These are phyloP conservation scores for Physocephala rufipes DNA, from an alignment of 2,888 invertebrate genomes.

Conservation along the genomic window DNA sequence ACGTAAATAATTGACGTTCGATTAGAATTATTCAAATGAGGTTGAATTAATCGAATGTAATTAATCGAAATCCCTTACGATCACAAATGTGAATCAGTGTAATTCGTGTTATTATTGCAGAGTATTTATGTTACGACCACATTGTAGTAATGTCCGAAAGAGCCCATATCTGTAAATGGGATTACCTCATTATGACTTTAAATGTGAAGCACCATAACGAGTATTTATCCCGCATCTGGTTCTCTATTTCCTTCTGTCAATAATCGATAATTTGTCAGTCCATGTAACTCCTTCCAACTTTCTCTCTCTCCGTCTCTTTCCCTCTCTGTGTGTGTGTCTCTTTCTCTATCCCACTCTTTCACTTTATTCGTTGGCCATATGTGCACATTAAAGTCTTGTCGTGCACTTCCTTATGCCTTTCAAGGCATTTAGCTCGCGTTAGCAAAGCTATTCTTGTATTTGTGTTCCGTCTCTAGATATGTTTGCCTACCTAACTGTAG, in stretches of 20 bases:
- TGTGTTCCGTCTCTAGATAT: neutral
- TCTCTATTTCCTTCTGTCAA: too few relatives aligned
- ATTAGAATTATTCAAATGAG: too few relatives aligned
- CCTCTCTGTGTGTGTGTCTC: neutral
- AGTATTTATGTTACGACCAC: too few relatives aligned
- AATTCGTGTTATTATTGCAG: too few relatives aligned
- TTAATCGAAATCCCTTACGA: too few relatives aligned
- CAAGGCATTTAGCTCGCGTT: slow-evolving; percentile 42
- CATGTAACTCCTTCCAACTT: too few relatives aligned
- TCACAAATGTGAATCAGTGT: too few relatives aligned
- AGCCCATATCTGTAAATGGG: slow-evolving; percentile 1
- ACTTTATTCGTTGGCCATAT: neutral
- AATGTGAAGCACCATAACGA: too few relatives aligned
- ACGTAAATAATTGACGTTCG: too few relatives aligned
- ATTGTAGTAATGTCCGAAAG: neutral
- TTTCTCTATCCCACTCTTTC: neutral
- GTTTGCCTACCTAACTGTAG: neutral
- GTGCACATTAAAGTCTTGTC: neutral
- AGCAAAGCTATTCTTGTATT: neutral
- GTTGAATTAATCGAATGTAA: too few relatives aligned
- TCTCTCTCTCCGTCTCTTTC: neutral
- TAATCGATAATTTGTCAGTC: too few relatives aligned
- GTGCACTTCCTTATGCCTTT: slow-evolving; percentile 50
- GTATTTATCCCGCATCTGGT: neutral
- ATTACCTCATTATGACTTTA: too few relatives aligned